phyloP scores from a whole-genome alignment of 2,888 invertebrate species.

The Steromphala cineraria region DNA sequence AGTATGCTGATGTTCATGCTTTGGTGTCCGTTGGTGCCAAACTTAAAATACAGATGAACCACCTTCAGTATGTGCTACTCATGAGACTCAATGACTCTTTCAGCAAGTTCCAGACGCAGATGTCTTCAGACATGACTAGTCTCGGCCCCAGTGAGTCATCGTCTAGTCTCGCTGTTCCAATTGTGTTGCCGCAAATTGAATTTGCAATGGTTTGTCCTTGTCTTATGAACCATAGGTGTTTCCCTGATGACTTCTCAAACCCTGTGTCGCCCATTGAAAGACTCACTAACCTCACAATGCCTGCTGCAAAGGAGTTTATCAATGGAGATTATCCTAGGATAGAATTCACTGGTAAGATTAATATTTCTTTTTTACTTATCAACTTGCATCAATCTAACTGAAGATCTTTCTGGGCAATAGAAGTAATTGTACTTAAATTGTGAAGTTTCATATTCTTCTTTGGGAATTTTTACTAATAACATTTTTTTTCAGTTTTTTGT shows the following conservation, averaged over 20 bases:
- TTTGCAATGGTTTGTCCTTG: constrained; percentile 83
- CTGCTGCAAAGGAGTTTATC: background rate
- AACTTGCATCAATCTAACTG: too few species aligned
- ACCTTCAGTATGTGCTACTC: constrained; percentile 93
- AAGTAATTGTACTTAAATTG: too few species aligned
- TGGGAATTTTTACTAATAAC: too few species aligned
- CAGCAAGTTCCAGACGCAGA: constrained; percentile 59
- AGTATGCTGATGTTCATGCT: constrained; percentile 81
- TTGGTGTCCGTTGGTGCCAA: constrained; percentile 89
- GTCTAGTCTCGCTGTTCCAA: constrained; percentile 77
- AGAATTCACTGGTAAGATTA: background rate
- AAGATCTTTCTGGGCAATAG: too few species aligned
- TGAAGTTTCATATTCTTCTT: too few species aligned
- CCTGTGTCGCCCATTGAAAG: constrained; percentile 27
- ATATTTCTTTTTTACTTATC: too few species aligned
- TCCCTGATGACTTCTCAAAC: constrained; percentile 43
- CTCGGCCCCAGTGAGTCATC: constrained; percentile 74
- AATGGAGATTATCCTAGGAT: constrained; percentile 1
- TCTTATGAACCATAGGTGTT: constrained; percentile 44
- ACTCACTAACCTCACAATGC: background rate
- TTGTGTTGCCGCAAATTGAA: constrained; percentile 88
- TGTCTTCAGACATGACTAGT: constrained; percentile 77
- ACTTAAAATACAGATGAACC: constrained; percentile 92
- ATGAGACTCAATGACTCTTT: constrained; percentile 88
- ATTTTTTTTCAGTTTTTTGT: too few species aligned